phyloP scores from a whole-genome alignment of 2,113 vertebrate genomes.

The Tyrannus savana region DNA sequence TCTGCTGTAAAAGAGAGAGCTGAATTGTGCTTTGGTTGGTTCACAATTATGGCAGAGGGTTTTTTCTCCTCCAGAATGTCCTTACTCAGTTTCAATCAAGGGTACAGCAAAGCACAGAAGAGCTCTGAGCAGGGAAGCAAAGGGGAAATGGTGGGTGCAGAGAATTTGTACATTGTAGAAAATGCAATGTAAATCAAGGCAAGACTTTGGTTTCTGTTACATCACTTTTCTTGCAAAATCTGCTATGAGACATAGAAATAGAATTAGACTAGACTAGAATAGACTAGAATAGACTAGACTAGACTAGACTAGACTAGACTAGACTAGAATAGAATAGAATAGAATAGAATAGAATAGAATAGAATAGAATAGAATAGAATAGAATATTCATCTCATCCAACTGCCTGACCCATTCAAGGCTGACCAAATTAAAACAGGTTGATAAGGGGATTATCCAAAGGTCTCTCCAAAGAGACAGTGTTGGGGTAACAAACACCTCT shows the following conservation, averaged over 20 bases:
- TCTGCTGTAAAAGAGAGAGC: background rate
- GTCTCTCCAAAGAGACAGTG: background rate
- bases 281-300: background rate
- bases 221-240: background rate
- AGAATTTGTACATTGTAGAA: background rate
- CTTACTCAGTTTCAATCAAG: background rate
- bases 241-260: background rate
- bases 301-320: too few species aligned
- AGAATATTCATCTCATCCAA: background rate
- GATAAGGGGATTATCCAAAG: background rate
- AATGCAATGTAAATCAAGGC: background rate
- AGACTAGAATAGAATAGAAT: background rate
- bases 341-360: background rate
- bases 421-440: background rate
- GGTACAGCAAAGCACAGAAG: background rate
- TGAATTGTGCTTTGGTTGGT: constrained; percentile 5
- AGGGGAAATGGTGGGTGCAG: background rate
- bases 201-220: background rate
- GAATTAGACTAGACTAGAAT: too few species aligned
- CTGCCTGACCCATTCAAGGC: background rate
- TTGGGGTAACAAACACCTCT: background rate
- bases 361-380: background rate
- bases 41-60: background rate
- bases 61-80: background rate
- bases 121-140: background rate